Percentiles rank a stretch among this genome's conserved stretches.
phyloP scores from a whole-genome alignment of 1,140 invertebrate genomes.

The Notospermus geniculatus region DNA sequence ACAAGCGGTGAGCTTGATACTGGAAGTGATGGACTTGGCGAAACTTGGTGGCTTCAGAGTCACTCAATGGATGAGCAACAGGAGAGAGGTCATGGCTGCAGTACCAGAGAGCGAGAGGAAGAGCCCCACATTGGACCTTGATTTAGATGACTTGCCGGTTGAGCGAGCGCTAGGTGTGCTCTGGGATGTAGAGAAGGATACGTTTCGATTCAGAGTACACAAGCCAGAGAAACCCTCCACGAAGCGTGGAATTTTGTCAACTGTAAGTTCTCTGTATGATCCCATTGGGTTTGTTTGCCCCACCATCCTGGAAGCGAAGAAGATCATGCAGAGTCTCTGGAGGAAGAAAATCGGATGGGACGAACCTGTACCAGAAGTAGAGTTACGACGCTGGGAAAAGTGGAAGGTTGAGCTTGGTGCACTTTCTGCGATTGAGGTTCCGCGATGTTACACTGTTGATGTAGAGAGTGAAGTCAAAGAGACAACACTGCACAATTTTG shows the following conservation, averaged over 20 bases:
- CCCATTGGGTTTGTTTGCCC: constrained; percentile 28
- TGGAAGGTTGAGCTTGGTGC: constrained; percentile 19
- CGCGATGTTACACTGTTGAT: constrained; percentile 16
- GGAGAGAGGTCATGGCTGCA: constrained; percentile 18
- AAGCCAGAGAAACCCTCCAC: constrained; percentile 22
- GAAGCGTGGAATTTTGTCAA: too few species aligned
- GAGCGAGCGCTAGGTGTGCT: constrained; percentile 28
- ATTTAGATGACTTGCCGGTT: constrained; percentile 28
- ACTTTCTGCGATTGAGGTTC: constrained; percentile 7
- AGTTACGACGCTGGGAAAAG: constrained; percentile 13
- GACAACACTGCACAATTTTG: constrained; percentile 27
- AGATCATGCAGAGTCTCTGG: constrained; percentile 29
- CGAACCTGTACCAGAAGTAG: constrained; percentile 14
- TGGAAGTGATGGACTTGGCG: constrained; percentile 10
- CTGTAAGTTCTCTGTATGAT: too few species aligned
- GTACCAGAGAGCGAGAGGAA: constrained; percentile 19
- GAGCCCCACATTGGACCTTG: constrained; percentile 22
- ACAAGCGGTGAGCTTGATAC: too few species aligned
- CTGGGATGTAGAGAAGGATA: constrained; percentile 32
- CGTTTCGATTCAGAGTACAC: constrained; percentile 23
- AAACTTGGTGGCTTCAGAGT: constrained; percentile 24
- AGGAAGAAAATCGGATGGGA: constrained; percentile 18
- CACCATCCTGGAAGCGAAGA: constrained; percentile 25
- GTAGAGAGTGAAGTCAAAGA: constrained; percentile 17
- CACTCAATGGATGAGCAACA: constrained; percentile 29